Evolutionary conservation across 2,113 vertebrate species (phyloP).

Genomic region (Bos javanicus): DNA sequence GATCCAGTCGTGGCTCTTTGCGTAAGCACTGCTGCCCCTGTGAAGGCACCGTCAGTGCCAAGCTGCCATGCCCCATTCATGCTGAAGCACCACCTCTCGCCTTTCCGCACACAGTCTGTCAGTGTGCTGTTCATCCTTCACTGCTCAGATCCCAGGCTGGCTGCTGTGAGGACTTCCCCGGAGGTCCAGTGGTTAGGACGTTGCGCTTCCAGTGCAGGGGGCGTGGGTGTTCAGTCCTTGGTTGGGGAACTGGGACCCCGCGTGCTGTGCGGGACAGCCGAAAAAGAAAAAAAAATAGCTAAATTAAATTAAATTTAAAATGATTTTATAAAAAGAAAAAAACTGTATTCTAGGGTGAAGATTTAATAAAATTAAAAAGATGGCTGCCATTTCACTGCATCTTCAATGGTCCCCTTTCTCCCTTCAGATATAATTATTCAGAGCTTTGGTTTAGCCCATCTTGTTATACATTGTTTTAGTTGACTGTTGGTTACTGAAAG

Average conservation of each 20-base stretch:
- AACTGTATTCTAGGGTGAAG: background rate
- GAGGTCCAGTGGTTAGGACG: background rate
- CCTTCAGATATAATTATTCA: background rate
- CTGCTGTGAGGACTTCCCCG: background rate
- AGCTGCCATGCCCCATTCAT: fast-evolving
- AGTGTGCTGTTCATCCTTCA: background rate
- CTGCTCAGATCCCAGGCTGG: background rate
- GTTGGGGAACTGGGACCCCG: background rate
- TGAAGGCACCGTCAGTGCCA: fast-evolving
- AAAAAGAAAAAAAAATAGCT: background rate
- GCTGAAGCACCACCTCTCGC: no score
- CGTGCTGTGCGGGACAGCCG: fast-evolving
- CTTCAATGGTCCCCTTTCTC: background rate
- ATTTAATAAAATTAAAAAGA: background rate
- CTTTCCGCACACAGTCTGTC: fast-evolving
- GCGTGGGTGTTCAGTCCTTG: background rate
- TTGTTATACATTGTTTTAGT: background rate
- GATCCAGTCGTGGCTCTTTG: fast-evolving
- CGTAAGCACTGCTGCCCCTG: background rate
- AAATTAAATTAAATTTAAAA: background rate
- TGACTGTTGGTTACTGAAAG: background rate
- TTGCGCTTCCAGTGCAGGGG: background rate
- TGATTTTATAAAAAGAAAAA: background rate
- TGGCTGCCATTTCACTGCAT: background rate
- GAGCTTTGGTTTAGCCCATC: background rate